These are phyloP conservation scores for Pampus argenteus DNA, from an alignment of 2,797 vertebrate genomes.

Conservation along the genomic window DNA sequence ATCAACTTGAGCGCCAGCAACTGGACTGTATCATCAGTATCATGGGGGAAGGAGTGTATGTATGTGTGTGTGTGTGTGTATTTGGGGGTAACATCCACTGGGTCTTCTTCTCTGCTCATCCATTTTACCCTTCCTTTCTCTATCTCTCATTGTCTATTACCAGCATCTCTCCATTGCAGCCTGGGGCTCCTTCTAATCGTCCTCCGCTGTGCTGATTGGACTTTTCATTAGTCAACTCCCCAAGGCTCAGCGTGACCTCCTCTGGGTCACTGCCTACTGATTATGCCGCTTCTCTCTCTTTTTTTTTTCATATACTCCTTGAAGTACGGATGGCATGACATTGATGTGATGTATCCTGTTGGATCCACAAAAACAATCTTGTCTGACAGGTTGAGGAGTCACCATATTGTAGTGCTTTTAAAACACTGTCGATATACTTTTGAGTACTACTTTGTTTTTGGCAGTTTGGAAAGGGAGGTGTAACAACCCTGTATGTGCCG, in stretches of 20 bases:
- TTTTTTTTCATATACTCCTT: conserved; percentile 55
- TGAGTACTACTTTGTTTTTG: conserved; percentile 11
- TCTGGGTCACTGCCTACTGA: conserved; percentile 84
- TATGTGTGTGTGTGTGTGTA: conserved; percentile 15
- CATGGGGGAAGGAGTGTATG: conserved; percentile 14
- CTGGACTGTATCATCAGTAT: conserved; percentile 47
- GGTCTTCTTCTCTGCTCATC: conserved; percentile 58
- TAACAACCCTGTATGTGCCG: background rate
- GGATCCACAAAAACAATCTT: conserved; percentile 28
- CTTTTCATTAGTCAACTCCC: conserved; percentile 86
- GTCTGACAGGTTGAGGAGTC: conserved; percentile 36
- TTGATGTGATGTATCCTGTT: conserved; percentile 43
- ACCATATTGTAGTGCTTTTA: conserved; percentile 26
- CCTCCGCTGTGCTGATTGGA: conserved; percentile 82
- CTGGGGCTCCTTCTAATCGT: conserved; percentile 81
- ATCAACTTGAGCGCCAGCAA: conserved; percentile 57
- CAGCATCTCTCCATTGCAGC: conserved; percentile 74
- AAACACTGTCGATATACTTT: conserved; percentile 25
- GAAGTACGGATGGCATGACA: conserved; percentile 61
- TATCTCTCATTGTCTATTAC: conserved; percentile 57
- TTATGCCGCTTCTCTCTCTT: conserved; percentile 68
- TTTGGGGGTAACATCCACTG: conserved; percentile 29
- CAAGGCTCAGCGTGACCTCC: conserved; percentile 78
- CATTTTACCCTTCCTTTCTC: conserved; percentile 59
- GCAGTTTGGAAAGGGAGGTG: conserved; percentile 1